Evolutionary conservation across 2,113 vertebrate species (phyloP).

Genomic region (Stigmatopora nigra): DNA sequence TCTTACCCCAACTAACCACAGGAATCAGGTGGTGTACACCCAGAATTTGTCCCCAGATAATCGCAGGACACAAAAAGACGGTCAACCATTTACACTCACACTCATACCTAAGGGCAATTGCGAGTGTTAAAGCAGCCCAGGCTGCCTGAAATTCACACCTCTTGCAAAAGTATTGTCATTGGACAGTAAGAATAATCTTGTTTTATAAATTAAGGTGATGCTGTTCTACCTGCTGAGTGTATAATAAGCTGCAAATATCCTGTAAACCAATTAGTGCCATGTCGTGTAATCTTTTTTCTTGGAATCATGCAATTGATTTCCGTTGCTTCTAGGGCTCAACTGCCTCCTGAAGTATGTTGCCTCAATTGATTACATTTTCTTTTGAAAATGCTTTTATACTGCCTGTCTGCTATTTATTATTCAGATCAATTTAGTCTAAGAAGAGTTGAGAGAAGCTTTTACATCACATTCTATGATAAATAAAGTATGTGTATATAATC

Average conservation of each 20-base stretch:
- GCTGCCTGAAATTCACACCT: not conserved
- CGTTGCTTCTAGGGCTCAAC: conserved; percentile 1
- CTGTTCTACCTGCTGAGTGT: not conserved
- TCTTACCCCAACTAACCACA: too few relatives aligned
- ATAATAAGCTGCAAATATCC: not conserved
- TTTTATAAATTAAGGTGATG: not conserved
- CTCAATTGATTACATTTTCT: conserved; percentile 12
- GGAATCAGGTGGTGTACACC: too few relatives aligned
- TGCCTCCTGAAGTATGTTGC: conserved; percentile 2
- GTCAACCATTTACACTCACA: too few relatives aligned
- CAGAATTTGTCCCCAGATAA: too few relatives aligned
- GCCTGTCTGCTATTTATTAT: too few relatives aligned
- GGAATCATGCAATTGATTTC: conserved; percentile 24
- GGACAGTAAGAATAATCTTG: not conserved
- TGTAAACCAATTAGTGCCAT: conserved; percentile 21
- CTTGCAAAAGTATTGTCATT: not conserved
- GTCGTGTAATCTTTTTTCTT: conserved; percentile 1
- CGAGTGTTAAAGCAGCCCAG: not conserved
- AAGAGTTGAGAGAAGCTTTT: too few relatives aligned
- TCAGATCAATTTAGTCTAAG: too few relatives aligned
- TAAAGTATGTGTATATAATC: too few relatives aligned
- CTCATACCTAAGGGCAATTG: too few relatives aligned
- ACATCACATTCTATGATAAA: too few relatives aligned
- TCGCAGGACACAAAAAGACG: too few relatives aligned
- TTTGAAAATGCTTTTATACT: too few relatives aligned